phyloP scores from a whole-genome alignment of 2,797 vertebrate species.

The Picus viridis region DNA sequence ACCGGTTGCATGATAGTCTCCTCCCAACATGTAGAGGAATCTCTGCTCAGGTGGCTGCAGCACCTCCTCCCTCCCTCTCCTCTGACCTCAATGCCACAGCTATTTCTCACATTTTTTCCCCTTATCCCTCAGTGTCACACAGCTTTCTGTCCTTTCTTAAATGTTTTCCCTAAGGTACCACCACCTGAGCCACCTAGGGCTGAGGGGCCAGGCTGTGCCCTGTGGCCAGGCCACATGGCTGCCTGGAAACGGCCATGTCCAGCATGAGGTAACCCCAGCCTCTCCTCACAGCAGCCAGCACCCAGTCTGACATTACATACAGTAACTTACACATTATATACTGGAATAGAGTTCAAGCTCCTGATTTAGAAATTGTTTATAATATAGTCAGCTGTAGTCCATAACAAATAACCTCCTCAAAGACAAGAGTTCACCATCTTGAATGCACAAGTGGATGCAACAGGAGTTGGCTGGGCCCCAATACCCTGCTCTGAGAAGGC shows the following conservation, averaged over 20 bases:
- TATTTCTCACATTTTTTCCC: background rate
- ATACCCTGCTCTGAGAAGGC: background rate
- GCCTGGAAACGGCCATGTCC: accelerated
- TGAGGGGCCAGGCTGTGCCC: background rate
- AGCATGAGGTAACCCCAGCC: accelerated
- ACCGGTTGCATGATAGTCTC: accelerated
- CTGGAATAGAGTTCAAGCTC: background rate
- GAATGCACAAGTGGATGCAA: too few relatives aligned
- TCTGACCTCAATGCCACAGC: background rate
- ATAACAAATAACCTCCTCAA: background rate
- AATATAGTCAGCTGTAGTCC: background rate
- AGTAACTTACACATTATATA: accelerated
- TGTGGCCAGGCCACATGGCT: too few relatives aligned
- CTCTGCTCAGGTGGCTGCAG: accelerated
- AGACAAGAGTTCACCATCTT: background rate
- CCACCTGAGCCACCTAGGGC: background rate
- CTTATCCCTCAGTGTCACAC: background rate
- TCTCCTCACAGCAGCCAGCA: background rate
- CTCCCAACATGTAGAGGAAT: accelerated
- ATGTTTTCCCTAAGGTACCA: background rate
- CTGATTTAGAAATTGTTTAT: background rate
- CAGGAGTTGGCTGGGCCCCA: too few relatives aligned
- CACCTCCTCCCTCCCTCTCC: background rate
- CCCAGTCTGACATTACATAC: accelerated
- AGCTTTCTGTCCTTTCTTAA: background rate